Evolutionary conservation across 2,797 vertebrate genomes (phyloP), one percentile per base, ranked within the genome.

Genomic region (Phoxinus dragarum): DNA sequence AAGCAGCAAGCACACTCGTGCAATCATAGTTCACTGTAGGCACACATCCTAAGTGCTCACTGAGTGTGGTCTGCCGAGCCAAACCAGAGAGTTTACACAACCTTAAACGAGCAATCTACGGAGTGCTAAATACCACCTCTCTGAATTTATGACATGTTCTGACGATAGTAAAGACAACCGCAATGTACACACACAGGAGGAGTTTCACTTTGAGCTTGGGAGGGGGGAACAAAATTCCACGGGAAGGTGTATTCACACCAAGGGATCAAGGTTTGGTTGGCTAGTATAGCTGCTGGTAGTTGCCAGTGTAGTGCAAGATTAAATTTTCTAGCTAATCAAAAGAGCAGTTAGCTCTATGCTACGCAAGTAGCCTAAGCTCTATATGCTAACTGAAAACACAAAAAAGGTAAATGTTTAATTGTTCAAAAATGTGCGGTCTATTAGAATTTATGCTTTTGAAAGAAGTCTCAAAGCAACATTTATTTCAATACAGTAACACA

Each of bases 11-110:
- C 47, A 27, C 47, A 54, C 47, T 69, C 34, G 23, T n/a, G 34
- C 71, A 75, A 82, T 73, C 52, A 3, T 59, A 27, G 40, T 73
- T 84, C 56, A 75, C 27, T 77, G 44, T 47, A 76, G 31, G 61
- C 31, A 14, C 42, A 76, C 59, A 23, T 27, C 34, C 44, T 67
- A 68, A 40, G 38, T 71, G 61, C 38, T 47, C 54, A 56, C n/a
- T 38, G 47, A 68, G 49, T 66, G 47, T 40, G 74, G 61, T 52
- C 14, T 54, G 61, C 21, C 27, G 42, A 27, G 61, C 71, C 71
- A 80, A 83, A 88, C 76, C 82, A 88, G 52, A 82, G 59, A 61
- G 81, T 78, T 80, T 84, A 47, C 64, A 83, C 81, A 69, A 76
- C 61, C 64, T 76, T 85, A 42, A 77, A 72, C 59, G 80, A 81